These are phyloP conservation scores for Sula dactylatra DNA, from an alignment of 2,113 vertebrate species.

Conservation along the genomic window DNA sequence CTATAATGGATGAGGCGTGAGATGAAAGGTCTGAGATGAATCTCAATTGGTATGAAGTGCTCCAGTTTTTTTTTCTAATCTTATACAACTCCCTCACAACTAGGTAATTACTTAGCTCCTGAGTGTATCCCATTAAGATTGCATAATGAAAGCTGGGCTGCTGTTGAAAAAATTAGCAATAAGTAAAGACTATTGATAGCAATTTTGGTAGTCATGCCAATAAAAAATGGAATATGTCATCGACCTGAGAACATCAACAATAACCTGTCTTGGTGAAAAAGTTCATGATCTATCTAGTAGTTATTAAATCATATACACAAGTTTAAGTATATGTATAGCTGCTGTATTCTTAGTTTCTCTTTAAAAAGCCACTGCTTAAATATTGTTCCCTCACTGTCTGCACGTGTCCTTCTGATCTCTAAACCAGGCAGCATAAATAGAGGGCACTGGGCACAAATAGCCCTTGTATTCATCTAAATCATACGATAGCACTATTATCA, in stretches of 20 bases:
- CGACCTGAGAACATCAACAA: not conserved
- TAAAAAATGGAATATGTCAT: not conserved
- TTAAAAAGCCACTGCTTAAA: not conserved
- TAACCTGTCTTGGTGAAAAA: not conserved
- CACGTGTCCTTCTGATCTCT: not conserved
- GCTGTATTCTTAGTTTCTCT: not conserved
- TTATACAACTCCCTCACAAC: not conserved
- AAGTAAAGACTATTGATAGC: not conserved
- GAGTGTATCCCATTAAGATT: not conserved
- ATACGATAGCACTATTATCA: not conserved
- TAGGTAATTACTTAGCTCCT: not conserved
- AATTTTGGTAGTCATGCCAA: not conserved
- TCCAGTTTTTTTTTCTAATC: not conserved
- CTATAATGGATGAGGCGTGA: not conserved
- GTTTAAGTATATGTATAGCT: not conserved
- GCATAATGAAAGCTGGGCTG: not conserved
- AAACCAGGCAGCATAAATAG: not conserved
- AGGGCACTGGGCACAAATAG: not conserved
- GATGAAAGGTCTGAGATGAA: constrained; percentile 4
- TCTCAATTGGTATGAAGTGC: not conserved
- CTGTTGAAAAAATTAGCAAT: not conserved
- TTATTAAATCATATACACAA: not conserved
- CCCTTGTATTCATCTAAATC: not conserved
- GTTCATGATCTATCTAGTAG: not conserved
- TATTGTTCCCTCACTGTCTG: not conserved